Base-by-base conservation (phyloP, 2,888 invertebrate genomes). In the Philhelius pedissequus region DNA sequence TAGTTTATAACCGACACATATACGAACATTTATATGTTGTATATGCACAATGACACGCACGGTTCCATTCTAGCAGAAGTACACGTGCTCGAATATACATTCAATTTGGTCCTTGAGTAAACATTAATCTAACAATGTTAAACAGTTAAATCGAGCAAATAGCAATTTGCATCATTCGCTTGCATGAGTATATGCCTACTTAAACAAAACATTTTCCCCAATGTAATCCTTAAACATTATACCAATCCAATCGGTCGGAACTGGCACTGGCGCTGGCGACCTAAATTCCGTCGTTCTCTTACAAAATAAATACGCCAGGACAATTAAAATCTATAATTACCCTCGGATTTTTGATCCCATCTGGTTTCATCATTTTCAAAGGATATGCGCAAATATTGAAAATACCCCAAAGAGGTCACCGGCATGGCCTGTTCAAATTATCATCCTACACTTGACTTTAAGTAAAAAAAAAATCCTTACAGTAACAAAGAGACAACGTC, bases 141-240 rank as follows among this genome's bases (percentile, higher is more conserved):
- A n/a, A 74, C 78, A 83, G 74, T 83, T 78, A 83, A 78, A 83
- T 78, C 69, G 79, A 74, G 83, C 79, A 83, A 78, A 83, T 79
- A 83, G 22, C 70, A 83, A 78, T 78, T 70, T 74, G 74, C 74
- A 70, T 70, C 66, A 71, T 58, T 35, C 45, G 58, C 69, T 74
- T 64, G 43, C 69, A 69, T 62, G 54, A 18, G 18, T 62, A 62
- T 38, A 35, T 35, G 18, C 6, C 27, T 27, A 20, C 64, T 64
- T 32, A 43, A 32, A 52, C 32, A 68, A 69, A 69, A 64, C 74
- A 25, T 62, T 73, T 60, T 56, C 6, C 1, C 35, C 48, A 58
- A 27, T 38, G 27, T 43, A 43, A 62, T 25, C 43, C 62, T 43
- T 38, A 15, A 13, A 40, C 30, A 18, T 35, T 35, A n/a, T n/a